phyloP scores from a whole-genome alignment of 2,113 vertebrate species.

The Calonectris borealis region DNA sequence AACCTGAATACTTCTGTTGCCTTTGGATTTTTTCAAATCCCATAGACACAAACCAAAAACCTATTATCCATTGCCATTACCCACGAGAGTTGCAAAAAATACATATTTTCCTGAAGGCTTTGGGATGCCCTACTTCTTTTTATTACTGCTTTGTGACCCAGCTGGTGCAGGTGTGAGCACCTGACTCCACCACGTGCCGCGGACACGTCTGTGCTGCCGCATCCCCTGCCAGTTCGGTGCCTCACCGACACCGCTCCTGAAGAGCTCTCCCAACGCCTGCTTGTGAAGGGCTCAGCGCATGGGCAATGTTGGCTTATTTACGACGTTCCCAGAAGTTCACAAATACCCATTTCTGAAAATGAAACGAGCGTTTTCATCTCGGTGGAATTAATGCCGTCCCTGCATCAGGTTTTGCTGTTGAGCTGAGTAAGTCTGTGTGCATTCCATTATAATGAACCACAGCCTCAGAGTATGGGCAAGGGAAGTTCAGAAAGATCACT shows the following conservation, averaged over 20 bases:
- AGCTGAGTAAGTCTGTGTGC: not conserved
- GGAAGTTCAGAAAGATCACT: not conserved
- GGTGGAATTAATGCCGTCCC: not conserved
- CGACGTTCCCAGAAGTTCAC: not conserved
- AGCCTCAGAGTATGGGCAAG: not conserved
- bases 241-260: not conserved
- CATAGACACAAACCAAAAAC: not conserved
- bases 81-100: not conserved
- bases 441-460: not conserved
- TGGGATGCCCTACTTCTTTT: not conserved
- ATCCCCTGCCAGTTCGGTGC: not conserved
- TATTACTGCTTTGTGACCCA: not conserved
- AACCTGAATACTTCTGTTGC: not conserved
- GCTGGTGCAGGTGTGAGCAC: not conserved
- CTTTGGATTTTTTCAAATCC: not conserved
- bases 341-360: not conserved
- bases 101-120: not conserved
- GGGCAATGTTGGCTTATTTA: not conserved
- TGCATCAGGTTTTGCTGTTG: not conserved
- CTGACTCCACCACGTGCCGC: accelerated
- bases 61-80: not conserved
- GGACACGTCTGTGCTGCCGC: not conserved
- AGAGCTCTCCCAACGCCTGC: not conserved
- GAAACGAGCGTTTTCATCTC: not conserved
- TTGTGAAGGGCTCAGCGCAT: not conserved